Conservation (phyloP, 1,140 invertebrate genomes). For the Arctopsyche grandis region DNA sequence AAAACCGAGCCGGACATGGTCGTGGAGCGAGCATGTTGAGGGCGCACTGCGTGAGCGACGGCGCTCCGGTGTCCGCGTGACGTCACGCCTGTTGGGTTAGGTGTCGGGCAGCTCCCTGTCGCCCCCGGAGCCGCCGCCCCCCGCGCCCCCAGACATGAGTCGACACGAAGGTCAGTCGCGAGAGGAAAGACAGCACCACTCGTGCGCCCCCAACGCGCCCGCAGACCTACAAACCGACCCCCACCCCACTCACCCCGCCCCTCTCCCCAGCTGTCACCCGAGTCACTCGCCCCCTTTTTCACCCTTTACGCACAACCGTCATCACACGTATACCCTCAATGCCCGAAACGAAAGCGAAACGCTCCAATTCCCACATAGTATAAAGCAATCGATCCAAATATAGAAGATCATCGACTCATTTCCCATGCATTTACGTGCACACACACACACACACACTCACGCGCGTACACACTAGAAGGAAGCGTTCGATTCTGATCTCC, state of each 20-base stretch:
- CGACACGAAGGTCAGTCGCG: slow-evolving; percentile 36
- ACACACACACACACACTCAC: neutral
- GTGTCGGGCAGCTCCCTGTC: neutral
- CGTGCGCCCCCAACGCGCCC: neutral
- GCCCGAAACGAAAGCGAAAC: no score
- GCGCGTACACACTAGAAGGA: no score
- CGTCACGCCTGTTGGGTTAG: slow-evolving; percentile 37
- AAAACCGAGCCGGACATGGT: neutral
- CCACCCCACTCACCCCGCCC: neutral
- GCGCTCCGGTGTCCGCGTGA: slow-evolving; percentile 32
- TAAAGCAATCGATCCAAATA: no score
- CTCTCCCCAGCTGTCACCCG: neutral
- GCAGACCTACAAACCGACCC: neutral
- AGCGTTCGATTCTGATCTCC: no score
- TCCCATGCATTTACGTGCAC: neutral
- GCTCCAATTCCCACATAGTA: no score
- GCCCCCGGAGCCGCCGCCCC: neutral
- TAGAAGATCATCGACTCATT: neutral
- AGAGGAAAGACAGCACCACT: neutral
- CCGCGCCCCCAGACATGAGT: slow-evolving; percentile 27
- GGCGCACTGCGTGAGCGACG: neutral
- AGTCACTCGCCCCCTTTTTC: neutral
- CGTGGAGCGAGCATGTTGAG: neutral
- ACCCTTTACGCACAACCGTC: no score
- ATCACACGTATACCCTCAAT: no score